phyloP scores from a whole-genome alignment of 2,888 invertebrate species.

The Lepidocyrtoides sp. region DNA sequence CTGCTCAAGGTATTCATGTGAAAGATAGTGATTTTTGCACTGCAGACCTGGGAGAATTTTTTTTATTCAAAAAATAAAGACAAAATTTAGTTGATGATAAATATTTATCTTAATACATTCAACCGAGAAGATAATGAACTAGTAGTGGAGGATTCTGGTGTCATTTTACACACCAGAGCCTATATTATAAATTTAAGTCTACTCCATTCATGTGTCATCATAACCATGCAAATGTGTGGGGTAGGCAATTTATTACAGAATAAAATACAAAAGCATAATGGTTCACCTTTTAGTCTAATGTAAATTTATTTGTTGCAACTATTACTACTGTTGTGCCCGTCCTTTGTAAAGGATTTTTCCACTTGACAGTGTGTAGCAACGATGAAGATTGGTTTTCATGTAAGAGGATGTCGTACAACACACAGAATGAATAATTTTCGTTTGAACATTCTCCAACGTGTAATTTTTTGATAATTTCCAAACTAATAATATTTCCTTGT shows the following conservation, averaged over 20 bases:
- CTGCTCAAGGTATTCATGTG: neutral
- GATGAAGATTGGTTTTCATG: neutral
- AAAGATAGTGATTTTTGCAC: neutral
- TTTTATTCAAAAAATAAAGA: neutral
- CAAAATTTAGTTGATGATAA: conserved; percentile 46
- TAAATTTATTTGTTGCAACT: conserved; percentile 7
- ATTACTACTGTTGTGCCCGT: neutral
- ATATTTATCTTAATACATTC: conserved; percentile 59
- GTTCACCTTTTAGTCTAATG: neutral
- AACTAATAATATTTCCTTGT: conserved; percentile 8
- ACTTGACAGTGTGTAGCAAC: neutral
- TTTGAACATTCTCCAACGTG: neutral
- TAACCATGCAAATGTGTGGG: conserved; percentile 64
- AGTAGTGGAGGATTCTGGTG: neutral
- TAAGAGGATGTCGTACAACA: too few relatives aligned
- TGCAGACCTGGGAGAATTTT: neutral
- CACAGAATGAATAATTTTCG: neutral
- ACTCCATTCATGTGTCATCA: conserved; percentile 63
- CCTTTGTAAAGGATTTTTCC: neutral
- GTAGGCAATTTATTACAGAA: conserved; percentile 37
- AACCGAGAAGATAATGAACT: conserved; percentile 11
- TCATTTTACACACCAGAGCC: neutral
- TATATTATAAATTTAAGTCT: conserved; percentile 49
- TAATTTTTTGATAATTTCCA: conserved; percentile 38
- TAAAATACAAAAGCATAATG: conserved; percentile 32